Evolutionary conservation across 2,888 invertebrate species (phyloP), one percentile per base, ranked within the genome.

Genomic region (Dione juno): DNA sequence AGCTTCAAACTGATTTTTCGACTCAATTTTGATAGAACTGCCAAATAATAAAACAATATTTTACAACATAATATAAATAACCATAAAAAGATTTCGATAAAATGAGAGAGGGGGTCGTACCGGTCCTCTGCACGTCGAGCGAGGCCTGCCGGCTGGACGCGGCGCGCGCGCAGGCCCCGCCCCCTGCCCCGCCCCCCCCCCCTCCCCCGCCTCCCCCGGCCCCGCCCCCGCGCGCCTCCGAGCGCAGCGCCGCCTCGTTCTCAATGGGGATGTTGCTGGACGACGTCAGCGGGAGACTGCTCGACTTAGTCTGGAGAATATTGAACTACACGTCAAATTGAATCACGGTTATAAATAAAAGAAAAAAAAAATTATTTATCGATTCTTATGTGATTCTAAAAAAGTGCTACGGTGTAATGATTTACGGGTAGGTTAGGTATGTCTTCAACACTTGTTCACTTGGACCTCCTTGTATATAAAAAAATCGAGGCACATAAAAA

Each of bases 1-100:
- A 98, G 93, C 82, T 97, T 96, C 68, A 94, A 93, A 52, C 97
- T 97, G 37, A 98, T 96, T 72, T 95, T 95, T 73, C 95, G 95
- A 79, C 97, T 97, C 67, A 98, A 88, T 76, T 95, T 94, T 1
- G 95, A 93, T 1, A 98, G 90, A 50, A 98, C 96, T 90, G 85
- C 73, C 67, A 66, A 67, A 66, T 58, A 67, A 66, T 61, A 64
- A 72, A 3, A 50, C n/a, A 8, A 64, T n/a, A 16, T 11, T 40
- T 40, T 13, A 21, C 1, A 45, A 40, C 3, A 40, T 40, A 19
- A 41, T 11, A 28, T 40, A 3, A 40, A 28, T 28, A 28, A 28
- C 5, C 2, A 28, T 28, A 28, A 28, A 28, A 28, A 2, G 28
- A 28, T 28, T 28, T 28, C 28, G 28, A 28, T 28, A 28, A 28